A percentile compares a stretch with the other conserved stretches of the same genome.
phyloP scores from a whole-genome alignment of 2,888 invertebrate species.

The Tetranychus piercei region DNA sequence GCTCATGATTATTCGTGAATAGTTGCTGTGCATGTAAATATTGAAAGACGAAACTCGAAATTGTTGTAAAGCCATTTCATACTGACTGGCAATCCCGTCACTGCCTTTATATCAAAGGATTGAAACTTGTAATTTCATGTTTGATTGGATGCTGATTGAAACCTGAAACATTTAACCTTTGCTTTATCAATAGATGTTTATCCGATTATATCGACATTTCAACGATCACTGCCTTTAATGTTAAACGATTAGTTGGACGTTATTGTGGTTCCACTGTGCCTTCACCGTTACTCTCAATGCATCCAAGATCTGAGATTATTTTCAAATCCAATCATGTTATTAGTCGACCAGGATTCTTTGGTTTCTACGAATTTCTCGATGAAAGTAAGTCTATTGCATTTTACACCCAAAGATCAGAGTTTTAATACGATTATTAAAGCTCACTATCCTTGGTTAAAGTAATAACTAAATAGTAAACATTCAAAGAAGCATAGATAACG shows the following conservation, averaged over 20 bases:
- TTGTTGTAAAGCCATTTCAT: too few relatives aligned
- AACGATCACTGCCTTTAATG: slow-evolving; percentile 29
- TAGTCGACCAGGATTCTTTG: slow-evolving; percentile 30
- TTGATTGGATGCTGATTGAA: too few relatives aligned
- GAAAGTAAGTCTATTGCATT: slow-evolving; percentile 28
- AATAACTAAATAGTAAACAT: too few relatives aligned
- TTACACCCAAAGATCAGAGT: slow-evolving; percentile 13
- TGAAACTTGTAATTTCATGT: too few relatives aligned
- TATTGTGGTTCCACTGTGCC: slow-evolving; percentile 31
- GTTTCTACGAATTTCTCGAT: slow-evolving; percentile 31
- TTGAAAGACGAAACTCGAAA: too few relatives aligned
- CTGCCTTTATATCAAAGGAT: too few relatives aligned
- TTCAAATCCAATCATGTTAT: slow-evolving; percentile 31
- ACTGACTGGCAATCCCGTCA: too few relatives aligned
- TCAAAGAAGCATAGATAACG: too few relatives aligned
- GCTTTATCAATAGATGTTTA: slow-evolving; percentile 28
- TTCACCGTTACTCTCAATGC: slow-evolving; percentile 30
- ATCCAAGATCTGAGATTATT: slow-evolving; percentile 31
- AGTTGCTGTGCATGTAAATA: too few relatives aligned
- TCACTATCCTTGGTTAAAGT: too few relatives aligned
- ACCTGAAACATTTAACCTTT: too few relatives aligned
- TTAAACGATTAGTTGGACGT: slow-evolving; percentile 29
- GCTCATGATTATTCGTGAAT: too few relatives aligned
- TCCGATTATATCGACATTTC: slow-evolving; percentile 32
- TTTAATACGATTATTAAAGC: slow-evolving; percentile 17